Conservation (phyloP, 2,113 vertebrate genomes). For the Charadrius vociferus region DNA sequence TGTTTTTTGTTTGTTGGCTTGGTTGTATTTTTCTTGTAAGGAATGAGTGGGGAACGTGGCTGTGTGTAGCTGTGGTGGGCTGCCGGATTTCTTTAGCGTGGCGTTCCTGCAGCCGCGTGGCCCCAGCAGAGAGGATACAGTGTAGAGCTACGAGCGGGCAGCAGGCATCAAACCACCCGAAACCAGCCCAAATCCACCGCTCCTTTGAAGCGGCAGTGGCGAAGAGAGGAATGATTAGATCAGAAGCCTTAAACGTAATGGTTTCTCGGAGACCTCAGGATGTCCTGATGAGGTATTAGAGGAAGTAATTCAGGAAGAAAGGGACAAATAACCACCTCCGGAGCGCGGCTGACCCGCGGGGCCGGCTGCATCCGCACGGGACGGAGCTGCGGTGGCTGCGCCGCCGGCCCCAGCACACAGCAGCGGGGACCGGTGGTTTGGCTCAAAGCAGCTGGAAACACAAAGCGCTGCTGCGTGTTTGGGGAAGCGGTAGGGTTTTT, state of each 20-base stretch:
- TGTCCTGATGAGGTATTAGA: constrained; percentile 87
- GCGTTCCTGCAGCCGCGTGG: constrained; percentile 43
- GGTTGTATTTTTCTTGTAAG: background rate
- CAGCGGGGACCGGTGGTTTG: background rate
- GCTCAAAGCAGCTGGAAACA: background rate
- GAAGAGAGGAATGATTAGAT: constrained; percentile 67
- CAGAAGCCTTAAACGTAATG: constrained; percentile 69
- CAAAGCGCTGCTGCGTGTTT: background rate
- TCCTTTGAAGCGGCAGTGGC: constrained; percentile 58
- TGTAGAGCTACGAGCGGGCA: constrained; percentile 71
- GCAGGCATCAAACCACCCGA: constrained; percentile 71
- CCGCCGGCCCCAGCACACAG: background rate
- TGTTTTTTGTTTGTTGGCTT: background rate
- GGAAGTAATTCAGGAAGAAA: constrained; percentile 86
- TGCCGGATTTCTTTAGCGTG: constrained; percentile 25
- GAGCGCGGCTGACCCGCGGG: constrained; percentile 59
- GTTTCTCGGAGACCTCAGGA: constrained; percentile 80
- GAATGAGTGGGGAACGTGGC: background rate
- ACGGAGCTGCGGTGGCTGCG: background rate
- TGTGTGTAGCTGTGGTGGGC: background rate
- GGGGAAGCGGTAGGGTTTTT: background rate
- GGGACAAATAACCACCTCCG: constrained; percentile 79
- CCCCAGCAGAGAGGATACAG: constrained; percentile 65
- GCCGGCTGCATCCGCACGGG: constrained; percentile 23
- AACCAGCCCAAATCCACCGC: constrained; percentile 59